Percentiles rank a stretch among this genome's conserved stretches.
Conservation (phyloP, 2,797 vertebrate species). For the Enteromius treurensis region DNA sequence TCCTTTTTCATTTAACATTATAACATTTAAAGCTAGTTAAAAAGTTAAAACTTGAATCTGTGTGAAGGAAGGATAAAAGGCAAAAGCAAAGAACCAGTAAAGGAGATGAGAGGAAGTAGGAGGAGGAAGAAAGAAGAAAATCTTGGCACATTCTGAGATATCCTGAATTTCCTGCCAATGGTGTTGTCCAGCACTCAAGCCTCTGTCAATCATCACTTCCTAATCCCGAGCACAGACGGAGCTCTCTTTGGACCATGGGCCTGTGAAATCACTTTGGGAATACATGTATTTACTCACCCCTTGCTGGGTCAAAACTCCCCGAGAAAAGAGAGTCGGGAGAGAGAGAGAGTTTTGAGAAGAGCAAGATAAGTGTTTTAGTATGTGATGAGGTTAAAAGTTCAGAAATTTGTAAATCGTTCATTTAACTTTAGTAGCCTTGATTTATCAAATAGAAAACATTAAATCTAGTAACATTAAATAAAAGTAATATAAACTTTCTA, state of each 20-base stretch:
- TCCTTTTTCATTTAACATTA: neutral
- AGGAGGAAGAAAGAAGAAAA: neutral
- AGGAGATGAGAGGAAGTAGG: constrained; percentile 13
- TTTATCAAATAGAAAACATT: neutral
- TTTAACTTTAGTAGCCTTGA: neutral
- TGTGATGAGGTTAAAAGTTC: neutral
- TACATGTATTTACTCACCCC: constrained; percentile 30
- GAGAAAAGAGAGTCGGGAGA: neutral
- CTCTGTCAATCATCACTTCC: constrained; percentile 57
- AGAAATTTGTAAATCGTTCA: neutral
- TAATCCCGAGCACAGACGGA: constrained; percentile 58
- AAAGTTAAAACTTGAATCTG: neutral
- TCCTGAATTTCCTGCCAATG: constrained; percentile 40
- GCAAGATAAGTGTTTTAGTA: neutral
- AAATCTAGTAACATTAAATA: neutral
- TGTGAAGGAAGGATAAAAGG: neutral
- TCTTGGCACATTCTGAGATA: constrained; percentile 18
- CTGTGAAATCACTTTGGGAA: constrained; percentile 62
- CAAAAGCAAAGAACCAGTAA: constrained; percentile 7
- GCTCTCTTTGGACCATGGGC: constrained; percentile 53
- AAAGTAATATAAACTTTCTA: neutral
- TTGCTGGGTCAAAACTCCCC: constrained; percentile 31
- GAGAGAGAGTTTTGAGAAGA: neutral
- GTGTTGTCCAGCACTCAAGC: constrained; percentile 47
- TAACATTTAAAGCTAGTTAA: neutral